Evolutionary conservation across 2,888 invertebrate species (phyloP).

Genomic region (Scaptodrosophila latifasciaeformis): DNA sequence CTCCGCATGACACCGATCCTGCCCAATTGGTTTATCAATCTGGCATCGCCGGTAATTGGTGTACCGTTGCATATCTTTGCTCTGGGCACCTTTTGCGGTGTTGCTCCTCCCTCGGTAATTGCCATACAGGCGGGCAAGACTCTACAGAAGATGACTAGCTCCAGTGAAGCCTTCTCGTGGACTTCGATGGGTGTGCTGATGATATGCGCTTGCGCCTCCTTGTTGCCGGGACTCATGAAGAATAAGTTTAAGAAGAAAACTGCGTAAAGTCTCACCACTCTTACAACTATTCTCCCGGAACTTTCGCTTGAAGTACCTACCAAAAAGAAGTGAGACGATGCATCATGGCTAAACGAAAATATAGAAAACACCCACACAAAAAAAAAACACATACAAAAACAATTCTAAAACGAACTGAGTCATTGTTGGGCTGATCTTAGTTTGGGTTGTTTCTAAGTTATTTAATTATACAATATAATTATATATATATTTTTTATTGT

Average conservation of each 20-base stretch:
- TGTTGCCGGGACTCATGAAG: slow-evolving; percentile 92
- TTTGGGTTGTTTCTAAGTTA: slow-evolving; percentile 13
- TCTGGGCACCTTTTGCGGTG: slow-evolving; percentile 96
- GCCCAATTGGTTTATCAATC: slow-evolving; percentile 95
- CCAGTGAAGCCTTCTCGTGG: slow-evolving; percentile 91
- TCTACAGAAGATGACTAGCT: slow-evolving; percentile 92
- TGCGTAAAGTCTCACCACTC: too few relatives aligned
- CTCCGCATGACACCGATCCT: slow-evolving; percentile 97
- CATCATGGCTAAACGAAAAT: not conserved
- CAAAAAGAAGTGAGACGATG: not conserved
- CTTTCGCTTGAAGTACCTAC: not conserved
- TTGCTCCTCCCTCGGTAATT: slow-evolving; percentile 97
- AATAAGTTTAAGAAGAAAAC: slow-evolving; percentile 81
- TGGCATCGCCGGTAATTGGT: slow-evolving; percentile 96
- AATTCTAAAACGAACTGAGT: not conserved
- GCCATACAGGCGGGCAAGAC: slow-evolving; percentile 99
- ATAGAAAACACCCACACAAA: not conserved
- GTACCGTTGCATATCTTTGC: slow-evolving; percentile 95
- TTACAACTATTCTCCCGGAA: too few relatives aligned
- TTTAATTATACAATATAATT: slow-evolving; percentile 7
- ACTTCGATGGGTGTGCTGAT: slow-evolving; percentile 87
- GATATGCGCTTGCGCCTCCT: slow-evolving; percentile 86
- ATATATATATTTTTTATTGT: slow-evolving; percentile 21
- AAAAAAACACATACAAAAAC: not conserved
- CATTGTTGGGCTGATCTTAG: slow-evolving; percentile 6